phyloP scores from a whole-genome alignment of 2,888 invertebrate genomes.

The Polydrusus tereticollis region DNA sequence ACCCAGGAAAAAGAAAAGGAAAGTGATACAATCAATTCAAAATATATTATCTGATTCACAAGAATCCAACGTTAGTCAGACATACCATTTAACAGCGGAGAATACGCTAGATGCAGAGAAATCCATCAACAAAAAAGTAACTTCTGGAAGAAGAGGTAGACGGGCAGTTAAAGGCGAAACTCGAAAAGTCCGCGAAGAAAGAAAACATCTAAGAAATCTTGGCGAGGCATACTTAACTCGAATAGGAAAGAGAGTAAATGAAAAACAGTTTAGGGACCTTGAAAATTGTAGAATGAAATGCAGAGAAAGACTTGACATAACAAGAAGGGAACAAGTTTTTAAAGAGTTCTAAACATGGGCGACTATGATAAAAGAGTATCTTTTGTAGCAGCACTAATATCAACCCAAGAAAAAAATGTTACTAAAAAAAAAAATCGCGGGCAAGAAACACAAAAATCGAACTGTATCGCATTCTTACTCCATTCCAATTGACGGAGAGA shows the following conservation, averaged over 20 bases:
- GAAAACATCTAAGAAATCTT: constrained; percentile 9
- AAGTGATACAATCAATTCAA: not conserved
- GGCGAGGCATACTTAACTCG: not conserved
- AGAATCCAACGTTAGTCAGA: no score
- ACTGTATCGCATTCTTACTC: not conserved
- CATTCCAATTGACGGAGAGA: constrained; percentile 1
- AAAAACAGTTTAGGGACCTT: no score
- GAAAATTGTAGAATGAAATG: no score
- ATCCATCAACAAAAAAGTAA: not conserved
- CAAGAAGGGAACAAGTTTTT: no score
- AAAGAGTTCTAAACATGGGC: constrained; percentile 13
- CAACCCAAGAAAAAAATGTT: constrained; percentile 3
- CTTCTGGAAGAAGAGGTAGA: not conserved
- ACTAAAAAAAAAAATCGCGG: not conserved
- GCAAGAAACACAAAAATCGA: constrained; percentile 5
- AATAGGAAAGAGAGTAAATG: constrained; percentile 3
- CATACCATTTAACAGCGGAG: no score
- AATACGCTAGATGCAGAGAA: no score
- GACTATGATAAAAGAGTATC: constrained; percentile 7
- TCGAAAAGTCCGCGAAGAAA: not conserved
- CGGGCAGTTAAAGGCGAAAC: constrained; percentile 11
- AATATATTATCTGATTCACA: no score
- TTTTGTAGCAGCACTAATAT: constrained; percentile 9
- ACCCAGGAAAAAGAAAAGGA: not conserved
- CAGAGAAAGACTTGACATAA: no score